Evolutionary conservation across 2,888 invertebrate species (phyloP), one percentile per base, ranked within the genome.

Genomic region (Hemistola chrysoprasaria): DNA sequence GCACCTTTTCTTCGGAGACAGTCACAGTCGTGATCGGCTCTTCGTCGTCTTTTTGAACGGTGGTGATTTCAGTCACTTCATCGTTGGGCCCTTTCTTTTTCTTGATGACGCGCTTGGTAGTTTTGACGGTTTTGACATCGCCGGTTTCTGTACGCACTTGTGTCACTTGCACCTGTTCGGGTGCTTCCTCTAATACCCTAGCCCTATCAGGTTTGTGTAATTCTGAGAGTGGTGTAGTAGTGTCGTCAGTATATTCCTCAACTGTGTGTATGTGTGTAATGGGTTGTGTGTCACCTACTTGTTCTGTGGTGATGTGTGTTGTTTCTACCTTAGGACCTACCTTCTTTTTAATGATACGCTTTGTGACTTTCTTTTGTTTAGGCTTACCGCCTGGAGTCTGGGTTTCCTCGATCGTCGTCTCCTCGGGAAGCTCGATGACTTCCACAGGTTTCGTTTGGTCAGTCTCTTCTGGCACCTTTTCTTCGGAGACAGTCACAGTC

Each of bases 221-320:
- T 3, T 41, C 32, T 30, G 11, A 30, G 25, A 53, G 22, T 26
- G 53, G 60, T 42, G 50, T 51, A 7, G 30, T 20, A 1, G 56
- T 49, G 26, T 69, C 63, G 3, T 68, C 56, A 52, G 56, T 47
- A 41, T 73, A 47, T 50, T 76, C 57, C 29, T 77, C 78, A 51
- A 77, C 59, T 27, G 70, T 71, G 29, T 76, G 61, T 53, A 86
- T 72, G 1, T 79, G 53, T 38, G 78, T 64, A 60, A 84, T 58
- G 53, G 89, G 69, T 69, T 78, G 55, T 53, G 74, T 80, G 21
- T 84, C 80, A 38, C 82, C 79, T 59, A 85, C 84, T 56, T 86
- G 80, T 46, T 76, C 47, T 1, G 85, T 68, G 6, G 50, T 16
- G 2, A 16, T 16, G 16, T 16, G 16, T 16, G 51, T 67, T 0